phyloP scores from a whole-genome alignment of 64 coral and sea anemone species.

The Montipora cactus region DNA sequence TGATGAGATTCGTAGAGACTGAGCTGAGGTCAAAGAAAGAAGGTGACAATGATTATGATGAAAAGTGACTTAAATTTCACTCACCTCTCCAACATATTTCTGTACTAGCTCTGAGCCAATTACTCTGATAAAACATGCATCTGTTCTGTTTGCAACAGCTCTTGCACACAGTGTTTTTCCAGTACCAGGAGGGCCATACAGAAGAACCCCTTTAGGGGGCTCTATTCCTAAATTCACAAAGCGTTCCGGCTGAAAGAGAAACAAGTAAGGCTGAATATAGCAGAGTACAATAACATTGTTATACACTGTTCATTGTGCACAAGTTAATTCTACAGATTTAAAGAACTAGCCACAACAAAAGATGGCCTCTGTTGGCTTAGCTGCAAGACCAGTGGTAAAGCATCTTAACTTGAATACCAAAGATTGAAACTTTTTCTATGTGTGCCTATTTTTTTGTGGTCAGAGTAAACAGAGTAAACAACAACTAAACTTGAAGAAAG shows the following conservation, averaged over 20 bases:
- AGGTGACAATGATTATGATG: no score
- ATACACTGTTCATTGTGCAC: neutral
- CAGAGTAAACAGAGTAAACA: no score
- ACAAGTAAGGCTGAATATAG: neutral
- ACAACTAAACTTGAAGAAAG: no score
- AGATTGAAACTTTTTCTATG: no score
- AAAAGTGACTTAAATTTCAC: neutral
- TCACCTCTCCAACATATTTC: constrained; percentile 99
- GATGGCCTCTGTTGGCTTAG: no score
- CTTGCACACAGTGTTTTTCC: constrained; percentile 96
- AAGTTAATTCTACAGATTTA: neutral
- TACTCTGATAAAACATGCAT: constrained; percentile 97
- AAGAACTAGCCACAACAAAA: no score
- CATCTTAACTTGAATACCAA: no score
- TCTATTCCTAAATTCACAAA: constrained; percentile 99
- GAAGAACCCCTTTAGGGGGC: constrained; percentile 92
- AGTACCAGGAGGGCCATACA: constrained; percentile 96
- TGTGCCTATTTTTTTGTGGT: no score
- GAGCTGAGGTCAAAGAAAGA: no score
- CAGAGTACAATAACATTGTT: neutral
- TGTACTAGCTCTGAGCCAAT: constrained; percentile 99
- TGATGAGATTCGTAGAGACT: no score
- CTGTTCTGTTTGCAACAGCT: constrained; percentile 98
- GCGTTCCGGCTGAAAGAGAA: constrained; percentile 85
- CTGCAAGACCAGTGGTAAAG: no score